A percentile compares a stretch with the other conserved stretches of the same genome.
Conservation (phyloP, 2,797 vertebrate species). For the Aselliscus stoliczkanus region DNA sequence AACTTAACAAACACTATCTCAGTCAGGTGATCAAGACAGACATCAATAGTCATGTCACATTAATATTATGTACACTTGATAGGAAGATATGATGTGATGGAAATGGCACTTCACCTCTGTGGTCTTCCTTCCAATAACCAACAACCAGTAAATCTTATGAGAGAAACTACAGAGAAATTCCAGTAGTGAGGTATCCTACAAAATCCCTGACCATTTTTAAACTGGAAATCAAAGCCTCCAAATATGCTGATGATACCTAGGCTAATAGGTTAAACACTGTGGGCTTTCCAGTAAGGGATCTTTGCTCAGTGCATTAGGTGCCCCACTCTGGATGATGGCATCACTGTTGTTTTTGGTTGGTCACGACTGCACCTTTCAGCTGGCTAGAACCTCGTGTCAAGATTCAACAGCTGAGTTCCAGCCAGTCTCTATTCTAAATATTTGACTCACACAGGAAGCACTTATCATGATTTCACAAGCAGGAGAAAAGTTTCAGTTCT, state of each 20-base stretch:
- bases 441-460: not conserved
- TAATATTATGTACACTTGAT: not conserved
- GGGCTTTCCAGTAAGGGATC: not conserved
- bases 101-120: not conserved
- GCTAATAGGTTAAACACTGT: not conserved
- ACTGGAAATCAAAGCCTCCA: not conserved
- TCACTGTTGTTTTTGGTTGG: not conserved
- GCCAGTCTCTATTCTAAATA: not conserved
- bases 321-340: not conserved
- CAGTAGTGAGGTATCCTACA: not conserved
- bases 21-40: not conserved
- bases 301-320: not conserved
- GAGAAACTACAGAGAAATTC: not conserved
- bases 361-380: not conserved
- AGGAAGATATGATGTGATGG: not conserved
- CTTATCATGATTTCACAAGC: not conserved
- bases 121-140: not conserved
- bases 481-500: not conserved
- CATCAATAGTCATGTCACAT: not conserved
- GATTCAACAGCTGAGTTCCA: not conserved
- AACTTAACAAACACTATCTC: not conserved
- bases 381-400: not conserved
- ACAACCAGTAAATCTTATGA: not conserved
- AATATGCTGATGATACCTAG: not conserved
- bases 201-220: not conserved